A percentile compares a stretch with the other conserved stretches of the same genome.
These are phyloP conservation scores for Acropternis orthonyx DNA, from an alignment of 2,797 vertebrate genomes.

Conservation along the genomic window DNA sequence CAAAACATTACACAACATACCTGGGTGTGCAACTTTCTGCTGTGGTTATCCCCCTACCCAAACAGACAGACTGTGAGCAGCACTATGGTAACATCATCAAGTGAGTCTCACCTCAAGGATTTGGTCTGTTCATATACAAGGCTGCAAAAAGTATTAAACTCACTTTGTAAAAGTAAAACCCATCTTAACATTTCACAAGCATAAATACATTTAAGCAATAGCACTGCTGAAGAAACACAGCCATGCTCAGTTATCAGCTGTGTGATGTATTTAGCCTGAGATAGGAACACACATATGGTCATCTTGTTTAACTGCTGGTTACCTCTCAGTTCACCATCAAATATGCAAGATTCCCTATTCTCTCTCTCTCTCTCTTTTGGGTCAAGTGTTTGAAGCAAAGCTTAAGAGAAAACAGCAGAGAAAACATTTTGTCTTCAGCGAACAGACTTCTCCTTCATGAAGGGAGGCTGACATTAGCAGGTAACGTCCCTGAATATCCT, in stretches of 20 bases:
- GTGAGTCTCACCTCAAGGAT: not conserved
- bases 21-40: not conserved
- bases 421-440: conserved; percentile 83
- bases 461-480: conserved; percentile 83
- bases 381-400: conserved; percentile 85
- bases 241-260: not conserved
- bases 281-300: not conserved
- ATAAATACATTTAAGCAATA: not conserved
- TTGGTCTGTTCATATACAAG: not conserved
- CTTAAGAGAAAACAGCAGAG: conserved; percentile 83
- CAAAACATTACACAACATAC: not conserved
- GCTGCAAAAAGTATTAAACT: not conserved
- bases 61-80: not conserved
- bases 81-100: not conserved
- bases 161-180: not conserved
- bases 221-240: not conserved
- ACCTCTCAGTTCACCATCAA: not conserved
- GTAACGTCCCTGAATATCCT: conserved; percentile 59
- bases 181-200: not conserved
- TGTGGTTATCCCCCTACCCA: not conserved
- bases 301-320: not conserved
- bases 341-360: not conserved
- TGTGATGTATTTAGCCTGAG: not conserved
- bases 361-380: not conserved
- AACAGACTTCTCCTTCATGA: conserved; percentile 85